Evolutionary conservation across 2,113 vertebrate genomes (phyloP), one percentile per base, ranked within the genome.

Genomic region (Okapia johnstoni): DNA sequence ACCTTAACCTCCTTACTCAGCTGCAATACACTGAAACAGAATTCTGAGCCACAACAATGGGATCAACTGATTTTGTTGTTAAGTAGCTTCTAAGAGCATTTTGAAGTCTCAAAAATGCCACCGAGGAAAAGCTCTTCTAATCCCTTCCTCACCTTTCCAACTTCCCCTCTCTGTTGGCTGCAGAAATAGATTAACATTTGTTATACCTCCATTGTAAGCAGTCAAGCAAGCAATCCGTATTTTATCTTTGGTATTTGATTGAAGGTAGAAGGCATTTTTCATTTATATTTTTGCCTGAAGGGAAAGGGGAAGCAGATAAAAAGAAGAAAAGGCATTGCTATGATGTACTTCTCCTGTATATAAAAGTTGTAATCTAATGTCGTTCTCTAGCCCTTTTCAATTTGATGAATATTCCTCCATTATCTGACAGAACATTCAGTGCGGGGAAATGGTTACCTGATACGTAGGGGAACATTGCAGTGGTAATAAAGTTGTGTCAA

Each of bases 241-340:
- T 98, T 98, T 98, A 98, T 98, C 97, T 97, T 97, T 87, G 96
- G 96, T 94, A 93, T 98, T 98, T 97, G 98, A 98, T 96, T 93
- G 97, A 97, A 97, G 96, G 96, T 94, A 92, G 96, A 86, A 97
- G 88, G 92, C 97, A 97, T 98, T 98, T 98, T 98, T 98, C 97
- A 97, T 98, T 98, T 98, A 95, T 98, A 91, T 93, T 97, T 98
- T 97, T 97, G 97, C 98, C 96, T 93, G 96, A 97, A 98, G 97
- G 97, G 85, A 98, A 97, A 94, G 80, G 46, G 52, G 95, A 98
- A 97, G 94, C 84, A 97, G 97, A 98, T 98, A 96, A 98, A 97
- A 93, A 93, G 97, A 97, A 97, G 96, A 96, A 97, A 94, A 96
- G 92, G 92, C 85, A 63, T 55, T 79, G 88, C 97, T 97, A 6